Percentiles rank a stretch among this genome's conserved stretches.
Conservation (phyloP, 2,113 vertebrate genomes). For the Poeciliopsis turrubarensis region DNA sequence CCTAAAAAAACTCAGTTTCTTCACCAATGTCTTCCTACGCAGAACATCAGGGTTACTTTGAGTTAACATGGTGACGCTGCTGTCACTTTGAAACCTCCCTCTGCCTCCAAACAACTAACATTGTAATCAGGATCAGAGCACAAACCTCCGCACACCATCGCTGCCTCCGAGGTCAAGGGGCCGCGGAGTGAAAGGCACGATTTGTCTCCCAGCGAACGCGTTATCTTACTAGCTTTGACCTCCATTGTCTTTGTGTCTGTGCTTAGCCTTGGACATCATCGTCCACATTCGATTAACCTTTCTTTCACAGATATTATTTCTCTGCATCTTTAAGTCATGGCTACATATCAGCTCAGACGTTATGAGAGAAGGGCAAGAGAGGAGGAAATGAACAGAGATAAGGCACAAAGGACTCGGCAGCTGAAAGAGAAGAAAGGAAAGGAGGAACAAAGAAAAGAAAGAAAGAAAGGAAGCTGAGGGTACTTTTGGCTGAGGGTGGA, state of each 20-base stretch:
- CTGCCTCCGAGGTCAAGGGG: constrained; percentile 1
- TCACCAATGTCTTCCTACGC: constrained; percentile 9
- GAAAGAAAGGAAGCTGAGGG: constrained; percentile 12
- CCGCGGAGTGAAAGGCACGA: constrained; percentile 27
- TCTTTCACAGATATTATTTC: constrained; percentile 30
- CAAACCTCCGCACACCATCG: neutral
- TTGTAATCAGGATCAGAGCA: constrained; percentile 21
- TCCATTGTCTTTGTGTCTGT: constrained; percentile 4
- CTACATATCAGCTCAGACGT: constrained; percentile 20
- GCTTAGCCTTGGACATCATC: constrained; percentile 13
- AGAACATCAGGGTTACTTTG: constrained; percentile 1
- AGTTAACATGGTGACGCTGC: neutral
- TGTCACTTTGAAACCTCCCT: constrained; percentile 25
- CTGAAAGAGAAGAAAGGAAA: constrained; percentile 27
- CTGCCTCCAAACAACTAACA: constrained; percentile 12
- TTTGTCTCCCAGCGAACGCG: constrained; percentile 16
- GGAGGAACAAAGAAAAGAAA: neutral
- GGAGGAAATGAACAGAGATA: constrained; percentile 6
- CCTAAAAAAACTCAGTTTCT: constrained; percentile 21
- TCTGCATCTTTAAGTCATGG: constrained; percentile 13
- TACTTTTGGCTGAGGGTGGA: constrained; percentile 48
- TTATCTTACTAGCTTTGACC: constrained; percentile 39
- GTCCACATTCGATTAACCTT: constrained; percentile 25
- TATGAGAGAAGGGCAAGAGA: constrained; percentile 11
- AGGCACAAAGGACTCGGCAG: constrained; percentile 13